Conservation (phyloP, 2,797 vertebrate species). For the Enteromius argenteus region DNA sequence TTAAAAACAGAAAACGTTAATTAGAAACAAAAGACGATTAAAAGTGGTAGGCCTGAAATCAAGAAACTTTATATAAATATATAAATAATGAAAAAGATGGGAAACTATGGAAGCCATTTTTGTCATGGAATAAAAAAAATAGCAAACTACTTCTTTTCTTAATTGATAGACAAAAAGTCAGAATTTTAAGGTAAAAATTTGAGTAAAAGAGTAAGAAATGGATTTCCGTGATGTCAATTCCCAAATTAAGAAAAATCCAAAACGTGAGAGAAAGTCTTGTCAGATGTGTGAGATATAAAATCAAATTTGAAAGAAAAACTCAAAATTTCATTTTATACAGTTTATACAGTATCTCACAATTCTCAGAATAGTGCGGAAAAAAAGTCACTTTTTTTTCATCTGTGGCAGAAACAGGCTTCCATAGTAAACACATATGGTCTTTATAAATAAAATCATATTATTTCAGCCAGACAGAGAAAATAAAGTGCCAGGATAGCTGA, state of each 20-base stretch:
- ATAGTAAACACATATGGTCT: not conserved
- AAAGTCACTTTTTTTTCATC: not conserved
- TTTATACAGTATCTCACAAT: not conserved
- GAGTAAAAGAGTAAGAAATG: not conserved
- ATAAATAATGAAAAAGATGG: not conserved
- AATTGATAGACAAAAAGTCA: not conserved
- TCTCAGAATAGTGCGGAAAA: not conserved
- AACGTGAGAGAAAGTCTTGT: not conserved
- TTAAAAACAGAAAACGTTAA: not conserved
- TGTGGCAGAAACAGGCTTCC: not conserved
- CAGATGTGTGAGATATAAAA: not conserved
- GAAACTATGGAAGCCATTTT: not conserved
- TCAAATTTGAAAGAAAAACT: not conserved
- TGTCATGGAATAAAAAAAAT: not conserved
- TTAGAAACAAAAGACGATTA: not conserved
- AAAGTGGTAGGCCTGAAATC: not conserved
- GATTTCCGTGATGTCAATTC: not conserved
- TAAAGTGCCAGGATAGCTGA: conserved; percentile 2
- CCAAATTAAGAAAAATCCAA: not conserved
- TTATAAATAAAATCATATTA: not conserved
- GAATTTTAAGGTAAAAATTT: not conserved
- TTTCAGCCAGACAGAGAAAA: not conserved
- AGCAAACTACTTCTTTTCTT: not conserved
- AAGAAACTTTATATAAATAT: not conserved
- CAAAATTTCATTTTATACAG: not conserved